Evolutionary conservation across 2,797 vertebrate species (phyloP).

Genomic region (Oreortyx pictus): DNA sequence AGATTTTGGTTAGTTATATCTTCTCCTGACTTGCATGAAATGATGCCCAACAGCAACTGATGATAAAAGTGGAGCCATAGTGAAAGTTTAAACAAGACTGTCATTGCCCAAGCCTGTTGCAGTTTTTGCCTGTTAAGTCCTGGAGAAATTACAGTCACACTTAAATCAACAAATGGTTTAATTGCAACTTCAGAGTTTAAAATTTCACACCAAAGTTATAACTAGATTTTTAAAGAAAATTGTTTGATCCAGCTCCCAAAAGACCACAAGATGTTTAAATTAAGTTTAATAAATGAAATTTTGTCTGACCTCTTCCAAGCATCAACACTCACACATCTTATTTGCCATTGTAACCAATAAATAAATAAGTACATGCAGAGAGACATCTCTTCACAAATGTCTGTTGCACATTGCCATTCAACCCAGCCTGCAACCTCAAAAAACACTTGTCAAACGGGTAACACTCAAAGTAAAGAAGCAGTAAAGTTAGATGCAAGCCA

Average conservation of each 20-base stretch:
- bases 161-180: neutral
- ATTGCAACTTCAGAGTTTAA: neutral
- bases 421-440: neutral
- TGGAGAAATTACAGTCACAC: neutral
- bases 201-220: neutral
- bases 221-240: neutral
- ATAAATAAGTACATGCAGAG: neutral
- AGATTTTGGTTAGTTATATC: slow-evolving; percentile 7
- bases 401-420: neutral
- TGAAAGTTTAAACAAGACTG: neutral
- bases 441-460: neutral
- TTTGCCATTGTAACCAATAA: neutral
- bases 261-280: neutral
- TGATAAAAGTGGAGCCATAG: slow-evolving; percentile 1
- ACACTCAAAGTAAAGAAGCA: neutral
- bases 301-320: neutral
- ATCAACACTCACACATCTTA: neutral
- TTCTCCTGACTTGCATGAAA: slow-evolving; percentile 15
- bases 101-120: neutral
- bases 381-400: neutral
- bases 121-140: neutral
- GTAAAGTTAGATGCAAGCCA: neutral
- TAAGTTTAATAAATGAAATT: neutral
- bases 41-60: neutral
- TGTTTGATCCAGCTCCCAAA: neutral